Evolutionary conservation across 37 sponge, comb jelly and placozoan species (phyloP).

Genomic region (Aplysina aerophoba): DNA sequence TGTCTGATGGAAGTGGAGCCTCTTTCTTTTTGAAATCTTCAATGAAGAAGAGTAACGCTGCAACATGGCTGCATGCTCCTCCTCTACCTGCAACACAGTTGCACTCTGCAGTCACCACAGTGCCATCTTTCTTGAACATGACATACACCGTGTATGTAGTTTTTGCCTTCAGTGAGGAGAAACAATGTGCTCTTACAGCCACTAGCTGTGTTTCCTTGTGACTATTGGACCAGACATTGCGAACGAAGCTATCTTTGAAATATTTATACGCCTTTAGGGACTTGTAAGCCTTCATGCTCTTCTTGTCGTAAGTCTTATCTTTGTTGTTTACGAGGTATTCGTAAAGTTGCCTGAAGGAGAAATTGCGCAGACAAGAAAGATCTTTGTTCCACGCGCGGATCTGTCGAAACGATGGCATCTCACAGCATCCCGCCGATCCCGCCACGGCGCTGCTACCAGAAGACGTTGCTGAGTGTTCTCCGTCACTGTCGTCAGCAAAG

Average conservation of each 20-base stretch:
- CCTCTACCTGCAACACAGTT: slow-evolving; percentile 19
- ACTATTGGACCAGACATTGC: background rate
- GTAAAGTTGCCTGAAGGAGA: background rate
- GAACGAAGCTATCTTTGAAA: background rate
- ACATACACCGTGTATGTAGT: slow-evolving; percentile 14
- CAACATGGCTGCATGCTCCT: slow-evolving; percentile 9
- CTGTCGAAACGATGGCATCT: background rate
- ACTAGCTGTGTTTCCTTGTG: background rate
- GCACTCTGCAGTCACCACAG: background rate
- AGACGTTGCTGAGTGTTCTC: too few species aligned
- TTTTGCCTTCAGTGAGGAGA: slow-evolving; percentile 6
- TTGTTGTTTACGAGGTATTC: slow-evolving; percentile 8
- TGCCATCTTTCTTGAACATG: background rate
- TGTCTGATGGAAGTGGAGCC: background rate
- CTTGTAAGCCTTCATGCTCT: slow-evolving; percentile 8
- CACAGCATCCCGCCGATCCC: background rate
- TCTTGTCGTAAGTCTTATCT: background rate
- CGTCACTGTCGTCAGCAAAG: too few species aligned
- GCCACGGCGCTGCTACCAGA: too few species aligned
- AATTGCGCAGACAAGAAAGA: background rate
- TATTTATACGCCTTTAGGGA: slow-evolving; percentile 15
- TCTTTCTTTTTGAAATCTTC: background rate
- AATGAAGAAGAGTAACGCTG: background rate
- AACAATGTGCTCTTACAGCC: slow-evolving; percentile 11
- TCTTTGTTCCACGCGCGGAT: slow-evolving; percentile 16